phyloP scores from a whole-genome alignment of 2,797 vertebrate genomes.

The Orientallactaga sibirica region DNA sequence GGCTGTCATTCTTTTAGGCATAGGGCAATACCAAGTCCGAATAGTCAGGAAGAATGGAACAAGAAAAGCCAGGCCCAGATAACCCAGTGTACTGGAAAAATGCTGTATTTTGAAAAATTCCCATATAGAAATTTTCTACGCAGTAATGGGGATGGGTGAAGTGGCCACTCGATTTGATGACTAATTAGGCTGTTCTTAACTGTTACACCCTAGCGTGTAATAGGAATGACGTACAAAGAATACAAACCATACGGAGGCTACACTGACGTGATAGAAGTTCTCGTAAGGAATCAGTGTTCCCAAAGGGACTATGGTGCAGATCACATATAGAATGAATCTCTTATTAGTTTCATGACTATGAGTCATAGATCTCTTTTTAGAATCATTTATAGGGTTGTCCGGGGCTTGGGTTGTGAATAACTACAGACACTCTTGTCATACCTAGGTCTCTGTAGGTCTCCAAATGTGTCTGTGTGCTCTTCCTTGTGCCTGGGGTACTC shows the following conservation, averaged over 20 bases:
- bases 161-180: slow-evolving; percentile 8
- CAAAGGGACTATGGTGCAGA: background rate
- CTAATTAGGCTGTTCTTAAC: background rate
- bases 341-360: background rate
- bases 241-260: background rate
- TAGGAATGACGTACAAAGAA: background rate
- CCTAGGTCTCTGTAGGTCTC: background rate
- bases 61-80: background rate
- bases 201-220: background rate
- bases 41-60: background rate
- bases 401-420: background rate
- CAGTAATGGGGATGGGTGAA: slow-evolving; percentile 21
- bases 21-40: background rate
- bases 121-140: background rate
- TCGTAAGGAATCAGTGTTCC: background rate
- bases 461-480: background rate
- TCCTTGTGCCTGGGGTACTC: background rate
- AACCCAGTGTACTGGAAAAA: slow-evolving; percentile 7
- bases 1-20: background rate
- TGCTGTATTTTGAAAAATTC: slow-evolving; percentile 35
- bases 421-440: background rate
- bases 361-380: slow-evolving; percentile 15
- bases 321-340: background rate
- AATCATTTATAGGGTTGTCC: background rate
- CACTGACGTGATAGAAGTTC: background rate